These are phyloP conservation scores for Oscheius myriophilus DNA, from an alignment of 2,888 invertebrate genomes.

Conservation along the genomic window DNA sequence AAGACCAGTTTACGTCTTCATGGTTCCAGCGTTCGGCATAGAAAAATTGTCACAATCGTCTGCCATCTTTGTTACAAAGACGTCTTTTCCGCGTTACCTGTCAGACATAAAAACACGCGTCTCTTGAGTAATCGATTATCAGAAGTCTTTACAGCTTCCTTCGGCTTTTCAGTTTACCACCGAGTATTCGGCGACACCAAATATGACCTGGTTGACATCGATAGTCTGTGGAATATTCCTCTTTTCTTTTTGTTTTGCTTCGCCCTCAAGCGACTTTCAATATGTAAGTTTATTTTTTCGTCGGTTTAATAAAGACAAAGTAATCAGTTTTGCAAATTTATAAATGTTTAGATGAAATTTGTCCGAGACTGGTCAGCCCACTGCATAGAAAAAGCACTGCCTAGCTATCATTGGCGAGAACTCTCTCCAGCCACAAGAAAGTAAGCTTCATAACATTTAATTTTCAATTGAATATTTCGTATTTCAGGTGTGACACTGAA, in stretches of 20 bases:
- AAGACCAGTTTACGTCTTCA: too few species aligned
- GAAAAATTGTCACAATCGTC: too few species aligned
- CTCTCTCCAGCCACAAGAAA: slow-evolving; percentile 43
- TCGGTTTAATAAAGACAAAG: slow-evolving; percentile 2
- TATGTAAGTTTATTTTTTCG: slow-evolving; percentile 5
- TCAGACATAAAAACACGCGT: too few species aligned
- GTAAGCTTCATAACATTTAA: background rate
- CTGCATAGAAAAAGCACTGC: slow-evolving; percentile 41
- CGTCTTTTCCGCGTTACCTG: too few species aligned
- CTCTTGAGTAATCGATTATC: too few species aligned
- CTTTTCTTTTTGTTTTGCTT: background rate
- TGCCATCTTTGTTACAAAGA: too few species aligned
- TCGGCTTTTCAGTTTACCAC: too few species aligned
- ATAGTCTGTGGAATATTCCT: too few species aligned
- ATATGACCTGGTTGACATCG: too few species aligned
- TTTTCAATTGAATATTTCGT: background rate
- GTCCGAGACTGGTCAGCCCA: slow-evolving; percentile 47
- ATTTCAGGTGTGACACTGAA: slow-evolving; percentile 40
- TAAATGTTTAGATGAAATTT: slow-evolving; percentile 41
- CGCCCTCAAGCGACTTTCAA: slow-evolving; percentile 2
- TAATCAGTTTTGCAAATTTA: background rate
- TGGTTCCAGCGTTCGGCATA: too few species aligned
- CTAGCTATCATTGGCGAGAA: slow-evolving; percentile 45
- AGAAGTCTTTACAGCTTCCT: too few species aligned
- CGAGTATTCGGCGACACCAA: too few species aligned